Base-by-base conservation (phyloP, 2,113 vertebrate species). In the Entelurus aequoreus region DNA sequence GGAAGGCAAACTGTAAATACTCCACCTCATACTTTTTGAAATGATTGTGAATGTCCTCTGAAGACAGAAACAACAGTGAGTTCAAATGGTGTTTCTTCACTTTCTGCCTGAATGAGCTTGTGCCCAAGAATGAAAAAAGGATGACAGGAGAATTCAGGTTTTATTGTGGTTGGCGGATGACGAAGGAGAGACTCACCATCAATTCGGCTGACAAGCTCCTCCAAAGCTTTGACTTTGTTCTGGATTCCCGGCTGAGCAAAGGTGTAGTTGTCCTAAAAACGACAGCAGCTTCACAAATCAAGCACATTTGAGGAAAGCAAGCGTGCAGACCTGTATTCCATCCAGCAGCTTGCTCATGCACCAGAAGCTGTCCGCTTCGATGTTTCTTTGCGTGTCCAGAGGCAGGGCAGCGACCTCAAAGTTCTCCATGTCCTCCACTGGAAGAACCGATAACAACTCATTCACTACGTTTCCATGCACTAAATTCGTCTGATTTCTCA, bases 291-390 rank as follows among this genome's bases (percentile, higher is more conserved):
- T 15, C 60, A 10, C 48, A 37, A 69, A 56, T 8, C 2, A 8
- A 44, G n/a, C 7, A 62, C 15, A 60, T n/a, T n/a, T 52, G 0
- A 42, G 44, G 54, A 57, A 19, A 21, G 7, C 7, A 6, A 57
- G 16, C 46, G 44, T 52, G 28, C 66, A 19, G 1, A 97, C 97
- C 95, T 99, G 97, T 42, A 99, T 99, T 48, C 97, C 97, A 8
- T 98, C 97, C 75, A 99, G 89, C 74, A 99, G 90, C 62, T 98
- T 99, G 91, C 95, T 99, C 95, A 99, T 98, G 81, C 95, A 99
- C 97, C 97, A 99, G 78, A 98, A 99, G 75, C 95, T 99, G 71
- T 99, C 97, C 0, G 97, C 97, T 63, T 99, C 97, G 0, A 99
- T 99, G 91, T 95, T 98, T 47, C 92, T 91, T 60, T 95, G 85